These are phyloP conservation scores for Metopolophium dirhodum DNA, from an alignment of 1,140 invertebrate species.

Conservation along the genomic window DNA sequence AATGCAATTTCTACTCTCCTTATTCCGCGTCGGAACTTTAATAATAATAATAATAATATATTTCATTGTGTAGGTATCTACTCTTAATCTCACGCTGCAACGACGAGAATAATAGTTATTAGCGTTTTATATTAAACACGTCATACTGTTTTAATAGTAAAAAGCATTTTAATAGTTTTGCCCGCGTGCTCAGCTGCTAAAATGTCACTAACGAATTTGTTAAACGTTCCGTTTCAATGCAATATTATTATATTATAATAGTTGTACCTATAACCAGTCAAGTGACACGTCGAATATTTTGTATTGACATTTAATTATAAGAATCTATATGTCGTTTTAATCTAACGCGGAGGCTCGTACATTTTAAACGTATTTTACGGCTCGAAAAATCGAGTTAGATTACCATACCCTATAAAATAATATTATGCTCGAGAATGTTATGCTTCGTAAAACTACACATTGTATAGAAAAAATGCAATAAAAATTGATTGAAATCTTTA, in stretches of 20 bases:
- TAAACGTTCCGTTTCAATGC: not conserved
- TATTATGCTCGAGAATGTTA: not conserved
- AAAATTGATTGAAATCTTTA: not conserved
- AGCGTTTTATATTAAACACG: not conserved
- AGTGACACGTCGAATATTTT: not conserved
- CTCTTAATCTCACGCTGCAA: not conserved
- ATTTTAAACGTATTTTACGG: not conserved
- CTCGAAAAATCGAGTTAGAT: not conserved
- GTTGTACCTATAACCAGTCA: not conserved
- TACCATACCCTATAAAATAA: not conserved
- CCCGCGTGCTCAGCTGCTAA: not conserved
- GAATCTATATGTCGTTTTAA: not conserved
- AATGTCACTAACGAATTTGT: not conserved
- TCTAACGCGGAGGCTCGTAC: not conserved
- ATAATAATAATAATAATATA: not conserved
- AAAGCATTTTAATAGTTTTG: not conserved
- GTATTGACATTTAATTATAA: not conserved
- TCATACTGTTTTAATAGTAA: not conserved
- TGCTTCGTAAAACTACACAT: not conserved
- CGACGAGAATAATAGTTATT: not conserved
- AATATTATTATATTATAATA: not conserved
- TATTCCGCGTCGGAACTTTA: not conserved
- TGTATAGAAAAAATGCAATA: not conserved
- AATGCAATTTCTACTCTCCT: slow-evolving; percentile 12
- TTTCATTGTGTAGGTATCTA: not conserved